These are phyloP conservation scores for Heliconius sara DNA, from an alignment of 2,888 invertebrate genomes.

Conservation along the genomic window DNA sequence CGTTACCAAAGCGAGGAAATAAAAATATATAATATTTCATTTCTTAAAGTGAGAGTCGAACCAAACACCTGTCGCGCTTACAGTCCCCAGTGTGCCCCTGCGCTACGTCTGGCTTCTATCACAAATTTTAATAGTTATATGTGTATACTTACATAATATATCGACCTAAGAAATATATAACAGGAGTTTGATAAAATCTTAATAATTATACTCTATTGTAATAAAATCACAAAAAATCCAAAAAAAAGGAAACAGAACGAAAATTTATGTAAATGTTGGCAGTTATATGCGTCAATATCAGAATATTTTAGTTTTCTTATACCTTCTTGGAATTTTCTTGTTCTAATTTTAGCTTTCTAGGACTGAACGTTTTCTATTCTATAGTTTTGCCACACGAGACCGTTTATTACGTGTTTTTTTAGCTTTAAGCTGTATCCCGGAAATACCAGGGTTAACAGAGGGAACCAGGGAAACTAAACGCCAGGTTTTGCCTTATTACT, in stretches of 20 bases:
- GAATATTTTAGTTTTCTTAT: conserved; percentile 26
- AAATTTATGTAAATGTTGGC: conserved; percentile 17
- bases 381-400: conserved; percentile 32
- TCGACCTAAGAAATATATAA: neutral
- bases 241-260: conserved; percentile 12
- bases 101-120: too few species aligned
- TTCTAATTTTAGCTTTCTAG: conserved; percentile 28
- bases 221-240: neutral
- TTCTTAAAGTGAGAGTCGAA: neutral
- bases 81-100: too few species aligned
- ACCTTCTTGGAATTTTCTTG: conserved; percentile 2
- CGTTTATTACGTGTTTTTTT: neutral
- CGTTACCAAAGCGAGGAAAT: too few species aligned
- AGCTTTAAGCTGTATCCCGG: too few species aligned
- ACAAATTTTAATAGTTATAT: neutral
- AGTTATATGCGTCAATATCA: conserved; percentile 25
- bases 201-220: conserved; percentile 16
- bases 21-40: neutral
- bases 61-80: too few species aligned
- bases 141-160: neutral
- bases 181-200: conserved; percentile 2
- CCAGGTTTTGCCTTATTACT: too few species aligned
- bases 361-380: conserved; percentile 25
- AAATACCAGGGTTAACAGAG: too few species aligned
- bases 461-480: too few species aligned